Evolutionary conservation across 2,797 vertebrate species (phyloP).

Genomic region (Poecilia velifera): DNA sequence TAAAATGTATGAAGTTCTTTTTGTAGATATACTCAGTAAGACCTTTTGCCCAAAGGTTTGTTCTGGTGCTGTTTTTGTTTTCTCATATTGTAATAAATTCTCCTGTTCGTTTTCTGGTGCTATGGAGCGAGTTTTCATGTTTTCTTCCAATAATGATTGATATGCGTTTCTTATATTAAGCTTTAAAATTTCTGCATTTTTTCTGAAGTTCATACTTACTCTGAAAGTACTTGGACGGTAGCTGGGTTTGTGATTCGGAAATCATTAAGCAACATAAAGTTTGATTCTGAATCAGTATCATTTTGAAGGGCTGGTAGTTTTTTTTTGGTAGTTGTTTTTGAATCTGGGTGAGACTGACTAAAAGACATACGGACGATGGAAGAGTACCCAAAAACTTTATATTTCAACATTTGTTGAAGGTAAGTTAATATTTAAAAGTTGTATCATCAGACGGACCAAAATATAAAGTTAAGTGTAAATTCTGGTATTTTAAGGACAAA

Average conservation of each 20-base stretch:
- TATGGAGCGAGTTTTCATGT: neutral
- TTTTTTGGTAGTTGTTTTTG: no score
- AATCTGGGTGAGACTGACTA: neutral
- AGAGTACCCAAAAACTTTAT: no score
- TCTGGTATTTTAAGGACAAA: no score
- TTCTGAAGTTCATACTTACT: neutral
- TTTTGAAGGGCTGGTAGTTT: no score
- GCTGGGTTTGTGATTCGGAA: neutral
- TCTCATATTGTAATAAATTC: neutral
- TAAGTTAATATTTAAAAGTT: no score
- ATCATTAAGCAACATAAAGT: neutral
- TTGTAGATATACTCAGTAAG: neutral
- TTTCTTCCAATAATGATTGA: neutral
- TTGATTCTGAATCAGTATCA: neutral
- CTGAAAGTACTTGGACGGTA: neutral
- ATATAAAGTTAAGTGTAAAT: no score
- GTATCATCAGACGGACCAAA: no score
- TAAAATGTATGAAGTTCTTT: neutral
- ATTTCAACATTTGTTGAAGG: no score
- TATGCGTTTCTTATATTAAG: neutral
- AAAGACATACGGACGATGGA: neutral
- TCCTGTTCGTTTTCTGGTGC: neutral
- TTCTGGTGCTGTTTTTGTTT: neutral
- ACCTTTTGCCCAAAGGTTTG: neutral
- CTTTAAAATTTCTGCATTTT: neutral